Percentiles rank a stretch among this genome's conserved stretches.
phyloP scores from a whole-genome alignment of 2,797 vertebrate genomes.

The Stomatorhinus walkeri region DNA sequence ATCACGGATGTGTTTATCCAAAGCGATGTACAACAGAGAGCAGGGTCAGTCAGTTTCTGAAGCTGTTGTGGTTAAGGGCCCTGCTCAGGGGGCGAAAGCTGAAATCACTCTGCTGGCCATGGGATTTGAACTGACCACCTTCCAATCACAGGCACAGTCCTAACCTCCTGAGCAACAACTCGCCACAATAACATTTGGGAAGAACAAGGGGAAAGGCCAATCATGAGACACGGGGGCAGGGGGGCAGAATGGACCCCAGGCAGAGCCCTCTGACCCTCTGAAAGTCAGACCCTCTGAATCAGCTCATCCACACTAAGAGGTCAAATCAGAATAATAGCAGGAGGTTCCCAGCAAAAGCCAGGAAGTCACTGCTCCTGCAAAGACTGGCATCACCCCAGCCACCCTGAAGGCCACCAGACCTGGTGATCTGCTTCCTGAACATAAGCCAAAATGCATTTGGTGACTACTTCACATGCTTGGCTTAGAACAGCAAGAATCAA shows the following conservation, averaged over 20 bases:
- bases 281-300: neutral
- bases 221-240: neutral
- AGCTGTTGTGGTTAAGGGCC: neutral
- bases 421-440: neutral
- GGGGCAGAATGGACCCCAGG: neutral
- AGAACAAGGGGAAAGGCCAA: neutral
- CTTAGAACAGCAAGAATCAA: neutral
- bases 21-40: neutral
- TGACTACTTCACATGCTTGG: neutral
- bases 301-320: constrained; percentile 10
- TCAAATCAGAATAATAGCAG: neutral
- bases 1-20: neutral
- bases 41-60: neutral
- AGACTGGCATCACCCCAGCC: neutral
- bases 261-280: neutral
- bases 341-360: neutral
- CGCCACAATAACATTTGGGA: neutral
- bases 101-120: neutral
- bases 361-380: neutral
- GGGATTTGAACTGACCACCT: neutral
- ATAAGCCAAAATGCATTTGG: neutral
- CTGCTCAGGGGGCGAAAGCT: neutral
- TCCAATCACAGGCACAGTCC: neutral
- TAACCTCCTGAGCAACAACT: neutral
- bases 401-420: neutral